Conservation (phyloP, 2,113 vertebrate genomes). For the Apaloderma vittatum region DNA sequence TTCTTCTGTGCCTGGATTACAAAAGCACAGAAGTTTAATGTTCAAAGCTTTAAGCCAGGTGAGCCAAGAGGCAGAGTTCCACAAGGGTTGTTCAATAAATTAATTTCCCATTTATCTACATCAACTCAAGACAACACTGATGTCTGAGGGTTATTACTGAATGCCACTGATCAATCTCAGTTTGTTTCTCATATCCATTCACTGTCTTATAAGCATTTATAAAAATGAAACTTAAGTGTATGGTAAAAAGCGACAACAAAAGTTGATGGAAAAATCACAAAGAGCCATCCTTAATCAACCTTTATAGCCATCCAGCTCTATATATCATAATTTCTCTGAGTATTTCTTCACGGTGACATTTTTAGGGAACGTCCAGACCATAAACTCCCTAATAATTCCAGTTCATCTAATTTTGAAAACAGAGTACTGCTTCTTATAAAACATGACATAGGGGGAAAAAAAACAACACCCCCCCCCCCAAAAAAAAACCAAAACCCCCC, state of each 20-base stretch:
- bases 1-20: not conserved
- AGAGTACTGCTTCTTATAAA: not conserved
- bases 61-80: not conserved
- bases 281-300: not conserved
- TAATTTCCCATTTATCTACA: not conserved
- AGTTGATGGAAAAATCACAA: not conserved
- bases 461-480: too few relatives aligned
- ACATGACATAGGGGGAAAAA: rapidly evolving
- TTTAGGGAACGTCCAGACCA: not conserved
- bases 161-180: not conserved
- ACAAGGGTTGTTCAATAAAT: not conserved
- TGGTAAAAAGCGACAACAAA: not conserved
- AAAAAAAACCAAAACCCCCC: not conserved
- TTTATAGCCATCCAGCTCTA: not conserved
- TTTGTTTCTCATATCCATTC: not conserved
- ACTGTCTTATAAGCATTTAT: not conserved
- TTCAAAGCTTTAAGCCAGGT: not conserved
- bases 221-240: not conserved
- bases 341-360: not conserved
- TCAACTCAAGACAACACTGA: not conserved
- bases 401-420: not conserved
- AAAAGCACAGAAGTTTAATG: not conserved
- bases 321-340: not conserved
- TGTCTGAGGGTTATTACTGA: not conserved
- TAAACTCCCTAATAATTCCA: not conserved